These are phyloP conservation scores for Whitmania pigra DNA, from an alignment of 1,140 invertebrate genomes.

Conservation along the genomic window DNA sequence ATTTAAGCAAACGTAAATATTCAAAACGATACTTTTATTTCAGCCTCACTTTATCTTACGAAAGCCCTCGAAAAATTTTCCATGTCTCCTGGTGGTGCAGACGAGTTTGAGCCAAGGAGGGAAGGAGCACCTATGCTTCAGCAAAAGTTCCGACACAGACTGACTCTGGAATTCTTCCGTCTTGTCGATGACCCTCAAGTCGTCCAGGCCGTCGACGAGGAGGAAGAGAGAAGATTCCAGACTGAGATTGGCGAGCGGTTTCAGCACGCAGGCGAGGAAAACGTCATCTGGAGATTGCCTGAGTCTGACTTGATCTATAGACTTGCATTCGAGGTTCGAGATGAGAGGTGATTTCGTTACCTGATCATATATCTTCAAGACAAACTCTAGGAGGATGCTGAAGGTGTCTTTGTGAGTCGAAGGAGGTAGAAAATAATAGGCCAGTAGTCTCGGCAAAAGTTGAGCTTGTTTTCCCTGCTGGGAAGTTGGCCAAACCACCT, in stretches of 20 bases:
- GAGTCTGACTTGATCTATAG: background rate
- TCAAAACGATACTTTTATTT: no score
- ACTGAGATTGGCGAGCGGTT: constrained; percentile 60
- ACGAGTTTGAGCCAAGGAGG: constrained; percentile 82
- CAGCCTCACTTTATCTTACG: constrained; percentile 51
- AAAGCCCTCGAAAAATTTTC: constrained; percentile 84
- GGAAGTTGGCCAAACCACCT: constrained; percentile 62
- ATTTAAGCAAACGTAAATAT: no score
- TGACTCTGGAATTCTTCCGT: constrained; percentile 36
- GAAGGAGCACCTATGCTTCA: constrained; percentile 77
- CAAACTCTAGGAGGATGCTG: constrained; percentile 59
- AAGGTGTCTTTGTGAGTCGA: constrained; percentile 47
- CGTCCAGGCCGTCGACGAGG: constrained; percentile 82
- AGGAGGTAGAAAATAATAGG: constrained; percentile 34
- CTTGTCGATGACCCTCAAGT: constrained; percentile 42
- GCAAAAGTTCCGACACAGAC: constrained; percentile 67
- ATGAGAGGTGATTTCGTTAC: constrained; percentile 46
- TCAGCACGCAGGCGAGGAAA: constrained; percentile 68
- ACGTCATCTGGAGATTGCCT: constrained; percentile 59
- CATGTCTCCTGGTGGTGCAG: constrained; percentile 66
- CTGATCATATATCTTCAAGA: constrained; percentile 65
- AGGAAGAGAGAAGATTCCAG: constrained; percentile 65
- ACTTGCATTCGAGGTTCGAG: constrained; percentile 49
- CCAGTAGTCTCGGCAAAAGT: constrained; percentile 33
- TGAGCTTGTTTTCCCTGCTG: constrained; percentile 32